Evolutionary conservation across 2,888 invertebrate genomes (phyloP).

Genomic region (Ochropleura plecta): DNA sequence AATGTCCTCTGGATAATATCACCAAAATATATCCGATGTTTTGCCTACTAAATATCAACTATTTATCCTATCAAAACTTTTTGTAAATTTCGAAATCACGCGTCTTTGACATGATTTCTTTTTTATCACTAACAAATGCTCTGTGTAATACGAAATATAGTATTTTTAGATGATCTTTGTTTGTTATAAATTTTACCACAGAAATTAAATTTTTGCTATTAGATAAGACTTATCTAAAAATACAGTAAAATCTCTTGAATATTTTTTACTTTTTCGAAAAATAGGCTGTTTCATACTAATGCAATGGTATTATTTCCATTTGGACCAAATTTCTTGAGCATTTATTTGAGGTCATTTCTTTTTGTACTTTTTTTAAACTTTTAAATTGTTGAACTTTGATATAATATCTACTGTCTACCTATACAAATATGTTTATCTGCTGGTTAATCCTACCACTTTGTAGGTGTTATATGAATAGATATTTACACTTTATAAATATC

Average conservation of each 20-base stretch:
- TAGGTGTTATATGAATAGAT: slow-evolving; percentile 80
- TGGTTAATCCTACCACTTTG: slow-evolving; percentile 74
- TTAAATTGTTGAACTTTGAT: slow-evolving; percentile 78
- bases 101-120: slow-evolving; percentile 77
- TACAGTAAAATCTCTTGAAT: slow-evolving; percentile 60
- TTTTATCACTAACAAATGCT: slow-evolving; percentile 73
- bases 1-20: slow-evolving; percentile 76
- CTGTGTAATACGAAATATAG: slow-evolving; percentile 78
- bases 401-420: slow-evolving; percentile 70
- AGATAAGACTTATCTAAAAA: slow-evolving; percentile 79
- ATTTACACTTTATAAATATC: slow-evolving; percentile 66
- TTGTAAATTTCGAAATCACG: slow-evolving; percentile 77
- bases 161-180: slow-evolving; percentile 90
- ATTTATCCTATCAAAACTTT: slow-evolving; percentile 67
- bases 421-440: slow-evolving; percentile 75
- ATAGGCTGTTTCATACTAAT: slow-evolving; percentile 58
- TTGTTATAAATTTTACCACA: slow-evolving; percentile 84
- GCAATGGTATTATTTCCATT: slow-evolving; percentile 71
- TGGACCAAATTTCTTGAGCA: slow-evolving; percentile 80
- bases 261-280: slow-evolving; percentile 58
- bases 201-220: slow-evolving; percentile 79
- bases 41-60: slow-evolving; percentile 72
- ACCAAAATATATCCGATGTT: slow-evolving; percentile 72
- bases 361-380: slow-evolving; percentile 72
- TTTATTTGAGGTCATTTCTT: slow-evolving; percentile 73